Conservation (phyloP, 2,888 invertebrate genomes). For the Hirtodrosophila alboralis region DNA sequence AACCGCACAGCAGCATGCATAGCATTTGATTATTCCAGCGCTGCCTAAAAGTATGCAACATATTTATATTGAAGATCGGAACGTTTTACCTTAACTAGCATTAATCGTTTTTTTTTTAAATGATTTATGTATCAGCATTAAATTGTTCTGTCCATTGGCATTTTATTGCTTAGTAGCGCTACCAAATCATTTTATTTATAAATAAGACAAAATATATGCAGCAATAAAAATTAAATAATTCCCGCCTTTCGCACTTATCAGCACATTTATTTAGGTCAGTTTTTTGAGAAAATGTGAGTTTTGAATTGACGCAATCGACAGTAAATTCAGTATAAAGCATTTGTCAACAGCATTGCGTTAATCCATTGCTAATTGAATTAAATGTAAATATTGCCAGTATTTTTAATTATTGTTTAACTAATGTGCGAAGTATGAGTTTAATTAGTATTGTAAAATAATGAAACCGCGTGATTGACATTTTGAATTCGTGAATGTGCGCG, state of each 20-base stretch:
- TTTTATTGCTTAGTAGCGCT: background rate
- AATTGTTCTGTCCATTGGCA: slow-evolving; percentile 9
- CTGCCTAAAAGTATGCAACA: no score
- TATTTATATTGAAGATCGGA: no score
- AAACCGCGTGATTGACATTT: slow-evolving; percentile 9
- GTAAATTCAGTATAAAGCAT: slow-evolving; percentile 1
- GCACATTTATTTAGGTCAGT: slow-evolving; percentile 16
- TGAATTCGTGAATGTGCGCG: no score
- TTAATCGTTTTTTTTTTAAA: no score
- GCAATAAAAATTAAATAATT: slow-evolving; percentile 4
- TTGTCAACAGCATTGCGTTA: slow-evolving; percentile 19
- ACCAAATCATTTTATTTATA: background rate
- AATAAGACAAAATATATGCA: slow-evolving; percentile 1
- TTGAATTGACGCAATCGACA: slow-evolving; percentile 11
- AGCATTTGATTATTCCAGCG: slow-evolving; percentile 34
- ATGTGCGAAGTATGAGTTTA: slow-evolving; percentile 21
- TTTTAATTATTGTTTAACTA: slow-evolving; percentile 24
- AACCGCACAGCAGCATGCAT: slow-evolving; percentile 50
- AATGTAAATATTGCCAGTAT: slow-evolving; percentile 10
- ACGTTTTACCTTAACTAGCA: no score
- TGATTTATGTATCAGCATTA: slow-evolving; percentile 6
- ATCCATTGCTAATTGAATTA: slow-evolving; percentile 55
- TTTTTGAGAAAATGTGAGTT: background rate
- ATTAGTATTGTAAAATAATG: slow-evolving; percentile 44
- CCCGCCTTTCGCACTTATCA: slow-evolving; percentile 12